A percentile compares a stretch with the other conserved stretches of the same genome.
Evolutionary conservation across 2,113 vertebrate species (phyloP).

Genomic region (Chrysochloris asiatica): DNA sequence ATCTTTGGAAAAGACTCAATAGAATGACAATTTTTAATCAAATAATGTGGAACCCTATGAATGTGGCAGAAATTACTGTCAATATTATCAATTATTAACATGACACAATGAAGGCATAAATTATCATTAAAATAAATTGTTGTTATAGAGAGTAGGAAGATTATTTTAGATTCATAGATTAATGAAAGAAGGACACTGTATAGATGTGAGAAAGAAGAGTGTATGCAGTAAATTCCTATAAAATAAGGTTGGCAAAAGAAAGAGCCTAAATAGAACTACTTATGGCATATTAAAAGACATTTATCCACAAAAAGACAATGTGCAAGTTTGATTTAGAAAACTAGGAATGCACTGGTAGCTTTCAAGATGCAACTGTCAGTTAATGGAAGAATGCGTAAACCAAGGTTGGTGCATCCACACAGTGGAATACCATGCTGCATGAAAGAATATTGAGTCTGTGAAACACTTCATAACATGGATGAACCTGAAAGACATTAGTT

Average conservation of each 20-base stretch:
- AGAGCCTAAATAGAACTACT: neutral
- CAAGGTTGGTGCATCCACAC: too few species aligned
- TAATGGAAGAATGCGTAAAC: too few species aligned
- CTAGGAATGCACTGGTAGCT: neutral
- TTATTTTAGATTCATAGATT: neutral
- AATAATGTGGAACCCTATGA: neutral
- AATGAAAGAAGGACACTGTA: neutral
- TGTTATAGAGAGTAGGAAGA: neutral
- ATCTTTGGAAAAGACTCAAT: neutral
- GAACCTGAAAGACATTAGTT: too few species aligned
- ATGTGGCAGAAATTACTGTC: neutral
- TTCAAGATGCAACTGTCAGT: neutral
- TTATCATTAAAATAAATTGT: constrained; percentile 23
- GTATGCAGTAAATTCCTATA: neutral
- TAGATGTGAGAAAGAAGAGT: neutral
- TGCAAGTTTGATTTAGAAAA: constrained; percentile 4
- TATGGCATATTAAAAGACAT: neutral
- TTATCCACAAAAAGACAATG: neutral
- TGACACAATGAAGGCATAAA: neutral
- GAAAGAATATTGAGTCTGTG: too few species aligned
- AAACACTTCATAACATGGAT: too few species aligned
- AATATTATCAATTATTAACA: neutral
- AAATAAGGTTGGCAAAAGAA: neutral
- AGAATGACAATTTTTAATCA: neutral
- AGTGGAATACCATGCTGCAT: too few species aligned